A percentile compares a stretch with the other conserved stretches of the same genome.
phyloP scores from a whole-genome alignment of 2,113 vertebrate species.

The Castor canadensis region DNA sequence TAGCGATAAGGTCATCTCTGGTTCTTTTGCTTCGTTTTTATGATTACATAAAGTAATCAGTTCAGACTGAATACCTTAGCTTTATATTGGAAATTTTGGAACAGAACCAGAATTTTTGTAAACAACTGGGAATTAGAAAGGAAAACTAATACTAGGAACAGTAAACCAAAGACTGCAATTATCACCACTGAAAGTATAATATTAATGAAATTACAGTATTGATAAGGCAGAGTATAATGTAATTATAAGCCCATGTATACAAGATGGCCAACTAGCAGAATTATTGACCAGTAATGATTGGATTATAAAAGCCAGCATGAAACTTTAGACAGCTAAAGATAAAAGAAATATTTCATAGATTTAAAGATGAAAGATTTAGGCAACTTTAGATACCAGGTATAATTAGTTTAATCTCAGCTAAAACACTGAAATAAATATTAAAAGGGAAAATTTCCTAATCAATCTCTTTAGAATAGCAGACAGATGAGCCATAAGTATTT shows the following conservation, averaged over 20 bases:
- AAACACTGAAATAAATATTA: slow-evolving; percentile 66
- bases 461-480: slow-evolving; percentile 48
- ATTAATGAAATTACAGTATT: background rate
- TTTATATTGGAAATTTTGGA: background rate
- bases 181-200: background rate
- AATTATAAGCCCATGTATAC: background rate
- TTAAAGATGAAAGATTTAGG: slow-evolving; percentile 53
- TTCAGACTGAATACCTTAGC: background rate
- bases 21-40: background rate
- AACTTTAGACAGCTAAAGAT: slow-evolving; percentile 46
- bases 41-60: background rate
- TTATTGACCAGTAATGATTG: slow-evolving; percentile 9
- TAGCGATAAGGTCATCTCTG: background rate
- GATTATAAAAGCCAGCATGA: slow-evolving; percentile 28
- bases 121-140: background rate
- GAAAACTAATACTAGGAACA: background rate
- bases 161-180: background rate
- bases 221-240: background rate
- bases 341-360: background rate
- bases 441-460: slow-evolving; percentile 58
- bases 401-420: slow-evolving; percentile 57
- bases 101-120: background rate
- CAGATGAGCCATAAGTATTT: slow-evolving; percentile 57
- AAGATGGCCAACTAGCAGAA: background rate
- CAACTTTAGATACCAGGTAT: slow-evolving; percentile 48